Conservation (phyloP, 2,888 invertebrate genomes). For the Apodemia duryi region DNA sequence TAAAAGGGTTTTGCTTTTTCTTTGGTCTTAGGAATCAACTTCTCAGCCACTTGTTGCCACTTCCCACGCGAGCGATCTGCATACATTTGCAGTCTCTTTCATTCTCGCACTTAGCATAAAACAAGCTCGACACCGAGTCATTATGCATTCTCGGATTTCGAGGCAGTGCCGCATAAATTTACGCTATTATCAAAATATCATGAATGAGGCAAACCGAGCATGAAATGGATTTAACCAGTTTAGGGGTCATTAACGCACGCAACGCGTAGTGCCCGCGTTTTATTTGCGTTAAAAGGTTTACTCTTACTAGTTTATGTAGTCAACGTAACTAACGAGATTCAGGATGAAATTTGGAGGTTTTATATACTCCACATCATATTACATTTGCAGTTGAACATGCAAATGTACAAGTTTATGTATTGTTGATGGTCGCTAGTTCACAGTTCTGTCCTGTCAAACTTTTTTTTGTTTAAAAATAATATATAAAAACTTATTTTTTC, state of each 20-base stretch:
- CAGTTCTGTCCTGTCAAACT: too few relatives aligned
- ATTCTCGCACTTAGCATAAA: constrained; percentile 73
- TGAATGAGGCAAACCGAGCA: constrained; percentile 61
- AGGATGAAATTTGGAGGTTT: neutral
- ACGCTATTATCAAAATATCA: constrained; percentile 76
- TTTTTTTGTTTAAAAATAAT: too few relatives aligned
- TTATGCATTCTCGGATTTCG: constrained; percentile 73
- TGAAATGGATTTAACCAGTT: constrained; percentile 63
- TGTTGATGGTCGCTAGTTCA: too few relatives aligned
- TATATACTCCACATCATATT: neutral
- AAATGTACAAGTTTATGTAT: neutral
- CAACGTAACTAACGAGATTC: neutral
- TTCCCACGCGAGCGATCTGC: constrained; percentile 75
- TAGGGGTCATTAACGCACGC: constrained; percentile 71
- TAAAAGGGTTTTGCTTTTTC: constrained; percentile 47
- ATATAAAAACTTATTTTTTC: too few relatives aligned
- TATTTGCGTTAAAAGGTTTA: constrained; percentile 30
- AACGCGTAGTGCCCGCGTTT: constrained; percentile 46
- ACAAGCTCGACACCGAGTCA: constrained; percentile 71
- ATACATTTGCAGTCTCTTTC: constrained; percentile 72
- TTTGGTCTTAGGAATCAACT: constrained; percentile 46
- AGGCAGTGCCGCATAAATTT: constrained; percentile 69
- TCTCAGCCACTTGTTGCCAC: constrained; percentile 73
- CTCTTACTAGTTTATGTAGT: neutral
- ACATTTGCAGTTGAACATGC: neutral